phyloP scores from a whole-genome alignment of 2,113 vertebrate genomes.

The Arenaria interpres region DNA sequence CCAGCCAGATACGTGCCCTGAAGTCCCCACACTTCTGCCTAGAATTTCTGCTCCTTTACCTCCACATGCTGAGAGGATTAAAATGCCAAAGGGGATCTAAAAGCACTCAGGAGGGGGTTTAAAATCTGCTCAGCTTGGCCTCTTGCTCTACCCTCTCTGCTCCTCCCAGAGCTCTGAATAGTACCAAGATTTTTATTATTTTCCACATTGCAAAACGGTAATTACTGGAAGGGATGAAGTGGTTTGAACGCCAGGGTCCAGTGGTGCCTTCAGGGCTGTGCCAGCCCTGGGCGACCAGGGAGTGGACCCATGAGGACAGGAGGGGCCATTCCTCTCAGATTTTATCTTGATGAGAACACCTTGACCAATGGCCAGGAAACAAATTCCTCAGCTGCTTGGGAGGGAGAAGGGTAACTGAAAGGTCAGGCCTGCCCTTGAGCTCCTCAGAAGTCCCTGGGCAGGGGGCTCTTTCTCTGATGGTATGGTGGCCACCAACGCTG shows the following conservation, averaged over 20 bases:
- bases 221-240: background rate
- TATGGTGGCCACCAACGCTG: rapidly evolving
- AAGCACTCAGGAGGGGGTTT: background rate
- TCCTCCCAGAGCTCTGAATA: background rate
- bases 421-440: background rate
- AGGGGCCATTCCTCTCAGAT: background rate
- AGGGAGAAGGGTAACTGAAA: background rate
- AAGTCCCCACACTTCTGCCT: background rate
- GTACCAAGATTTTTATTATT: slow-evolving; percentile 2
- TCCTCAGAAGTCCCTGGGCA: background rate
- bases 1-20: background rate
- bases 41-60: background rate
- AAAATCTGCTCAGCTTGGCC: background rate
- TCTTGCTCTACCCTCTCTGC: background rate
- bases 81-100: background rate
- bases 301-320: background rate
- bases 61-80: background rate
- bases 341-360: slow-evolving; percentile 4
- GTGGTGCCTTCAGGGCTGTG: background rate
- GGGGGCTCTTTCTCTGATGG: background rate
- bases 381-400: background rate
- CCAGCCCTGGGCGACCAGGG: background rate
- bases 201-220: slow-evolving; percentile 43
- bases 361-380: background rate
- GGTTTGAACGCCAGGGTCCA: background rate